These are phyloP conservation scores for Discoglossus pictus DNA, from an alignment of 2,797 vertebrate species.

Conservation along the genomic window DNA sequence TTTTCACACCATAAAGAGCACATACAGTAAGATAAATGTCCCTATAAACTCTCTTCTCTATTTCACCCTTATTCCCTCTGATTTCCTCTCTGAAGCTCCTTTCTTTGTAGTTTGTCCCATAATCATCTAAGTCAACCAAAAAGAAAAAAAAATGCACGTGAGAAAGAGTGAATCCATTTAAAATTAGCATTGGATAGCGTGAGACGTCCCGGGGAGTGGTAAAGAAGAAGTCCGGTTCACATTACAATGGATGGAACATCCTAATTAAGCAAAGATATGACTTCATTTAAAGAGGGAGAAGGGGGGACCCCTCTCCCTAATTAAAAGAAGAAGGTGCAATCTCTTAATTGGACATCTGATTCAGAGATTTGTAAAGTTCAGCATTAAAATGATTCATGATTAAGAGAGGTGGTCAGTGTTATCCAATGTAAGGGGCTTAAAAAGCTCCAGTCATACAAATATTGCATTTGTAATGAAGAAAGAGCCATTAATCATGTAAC, in stretches of 20 bases:
- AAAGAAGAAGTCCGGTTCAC: conserved; percentile 64
- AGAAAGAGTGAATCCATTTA: conserved; percentile 63
- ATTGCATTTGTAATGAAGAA: too few relatives aligned
- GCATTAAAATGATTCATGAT: conserved; percentile 61
- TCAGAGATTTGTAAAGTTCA: conserved; percentile 57
- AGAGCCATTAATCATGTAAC: too few relatives aligned
- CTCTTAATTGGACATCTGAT: conserved; percentile 84
- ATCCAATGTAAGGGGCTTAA: not conserved
- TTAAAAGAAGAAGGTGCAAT: conserved; percentile 86
- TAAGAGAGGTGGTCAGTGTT: conserved; percentile 51
- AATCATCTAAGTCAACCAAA: conserved; percentile 55
- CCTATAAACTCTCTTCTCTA: too few relatives aligned
- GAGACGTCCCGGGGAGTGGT: conserved; percentile 77
- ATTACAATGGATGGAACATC: conserved; percentile 62
- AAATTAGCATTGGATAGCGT: conserved; percentile 67
- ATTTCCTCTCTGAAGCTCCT: conserved; percentile 49
- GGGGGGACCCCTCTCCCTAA: conserved; percentile 65
- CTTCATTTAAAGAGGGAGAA: conserved; percentile 77
- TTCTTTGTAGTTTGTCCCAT: conserved; percentile 59
- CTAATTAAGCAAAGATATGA: conserved; percentile 83
- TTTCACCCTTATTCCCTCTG: too few relatives aligned
- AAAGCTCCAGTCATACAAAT: not conserved
- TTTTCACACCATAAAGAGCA: too few relatives aligned
- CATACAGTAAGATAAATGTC: too few relatives aligned
- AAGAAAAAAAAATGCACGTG: conserved; percentile 18